Evolutionary conservation across 2,888 invertebrate species (phyloP), one percentile per base, ranked within the genome.

Genomic region (Clistopyga incitator): DNA sequence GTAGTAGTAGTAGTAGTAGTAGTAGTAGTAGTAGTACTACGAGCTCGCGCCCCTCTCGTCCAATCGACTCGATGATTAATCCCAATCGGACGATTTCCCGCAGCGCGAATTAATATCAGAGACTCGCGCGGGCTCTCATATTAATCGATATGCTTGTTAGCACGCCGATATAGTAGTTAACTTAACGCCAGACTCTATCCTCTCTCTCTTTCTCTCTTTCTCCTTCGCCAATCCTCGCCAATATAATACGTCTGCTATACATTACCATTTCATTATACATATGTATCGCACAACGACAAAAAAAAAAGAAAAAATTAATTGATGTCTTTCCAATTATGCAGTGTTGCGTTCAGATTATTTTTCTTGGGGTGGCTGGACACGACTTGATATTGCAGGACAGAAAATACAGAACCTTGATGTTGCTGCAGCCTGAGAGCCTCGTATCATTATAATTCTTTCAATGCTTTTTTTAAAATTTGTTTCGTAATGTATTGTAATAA

Each of bases 61-160:
- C 76, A 85, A 87, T 85, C 78, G 79, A 85, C 74, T 59, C 47
- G 81, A 85, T 82, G 84, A 87, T 88, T 86, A 88, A 87, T 87
- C 80, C 81, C 80, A 83, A 85, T 82, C 85, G 78, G 61, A 81
- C 61, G 85, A 87, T 87, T 88, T 87, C 85, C 81, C 82, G 85
- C 81, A 77, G 86, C 82, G 86, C 82, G 83, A 87, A 87, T 88
- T 84, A 88, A 88, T 87, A 84, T 85, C 77, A 74, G 68, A 65
- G 70, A 70, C 47, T 81, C 78, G 81, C 84, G 71, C 61, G 54
- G 47, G 42, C 67, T 78, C 74, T 79, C 67, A 82, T 86, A 87
- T 87, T 87, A 86, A 87, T 87, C 86, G 87, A 87, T 84, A 82
- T 74, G 84, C 86, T 86, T 85, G 86, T 87, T 87, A 87, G 87